Evolutionary conservation across 2,113 vertebrate genomes (phyloP).

Genomic region (Takifugu flavidus): DNA sequence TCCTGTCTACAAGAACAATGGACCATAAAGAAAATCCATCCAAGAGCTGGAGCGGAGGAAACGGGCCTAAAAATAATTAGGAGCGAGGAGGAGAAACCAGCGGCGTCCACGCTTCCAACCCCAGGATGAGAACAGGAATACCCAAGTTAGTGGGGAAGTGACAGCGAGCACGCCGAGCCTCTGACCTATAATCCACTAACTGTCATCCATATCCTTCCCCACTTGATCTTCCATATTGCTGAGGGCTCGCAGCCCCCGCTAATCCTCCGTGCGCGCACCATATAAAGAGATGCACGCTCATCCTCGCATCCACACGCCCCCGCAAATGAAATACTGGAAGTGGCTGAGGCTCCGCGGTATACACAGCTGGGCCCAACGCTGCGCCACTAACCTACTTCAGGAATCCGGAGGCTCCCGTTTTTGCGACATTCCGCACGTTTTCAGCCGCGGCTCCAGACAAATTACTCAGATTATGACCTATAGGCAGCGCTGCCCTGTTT

Average conservation of each 20-base stretch:
- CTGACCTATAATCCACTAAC: conserved; percentile 63
- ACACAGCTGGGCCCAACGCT: conserved; percentile 54
- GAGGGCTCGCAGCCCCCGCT: conserved; percentile 31
- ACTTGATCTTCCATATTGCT: conserved; percentile 56
- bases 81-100: conserved; percentile 13
- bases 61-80: conserved; percentile 15
- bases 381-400: conserved; percentile 64
- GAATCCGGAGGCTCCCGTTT: conserved; percentile 7
- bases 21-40: conserved; percentile 22
- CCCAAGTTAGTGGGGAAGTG: conserved; percentile 7
- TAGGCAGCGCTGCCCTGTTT: too few species aligned
- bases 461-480: too few species aligned
- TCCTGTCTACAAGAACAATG: conserved; percentile 17
- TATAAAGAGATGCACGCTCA: conserved; percentile 32
- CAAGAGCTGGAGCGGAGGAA: conserved; percentile 24
- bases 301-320: conserved; percentile 15
- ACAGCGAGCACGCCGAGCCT: conserved; percentile 20
- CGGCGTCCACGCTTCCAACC: conserved; percentile 1
- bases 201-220: conserved; percentile 47
- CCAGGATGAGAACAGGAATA: too few species aligned
- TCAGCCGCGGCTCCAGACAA: too few species aligned
- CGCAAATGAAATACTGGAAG: conserved; percentile 36
- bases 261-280: conserved; percentile 44
- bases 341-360: conserved; percentile 1
- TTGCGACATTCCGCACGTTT: too few species aligned